phyloP scores from a whole-genome alignment of 2,888 invertebrate species.

The Macrophya annulata region DNA sequence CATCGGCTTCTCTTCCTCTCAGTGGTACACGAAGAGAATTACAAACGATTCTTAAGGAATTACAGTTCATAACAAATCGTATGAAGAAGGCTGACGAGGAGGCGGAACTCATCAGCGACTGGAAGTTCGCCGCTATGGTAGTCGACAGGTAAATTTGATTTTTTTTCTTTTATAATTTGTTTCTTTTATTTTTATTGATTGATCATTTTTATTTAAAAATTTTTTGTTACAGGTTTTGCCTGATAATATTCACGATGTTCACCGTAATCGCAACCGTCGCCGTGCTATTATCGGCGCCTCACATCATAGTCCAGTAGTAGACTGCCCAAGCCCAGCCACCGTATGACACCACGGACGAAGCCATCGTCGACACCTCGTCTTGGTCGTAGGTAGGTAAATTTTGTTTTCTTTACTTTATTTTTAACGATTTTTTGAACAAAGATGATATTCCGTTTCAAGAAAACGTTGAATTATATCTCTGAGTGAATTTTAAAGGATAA shows the following conservation, averaged over 20 bases:
- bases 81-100: constrained; percentile 98
- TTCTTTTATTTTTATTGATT: neutral
- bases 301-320: constrained; percentile 95
- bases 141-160: constrained; percentile 88
- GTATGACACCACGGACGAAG: constrained; percentile 69
- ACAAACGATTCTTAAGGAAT: constrained; percentile 94
- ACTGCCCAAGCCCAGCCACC: constrained; percentile 74
- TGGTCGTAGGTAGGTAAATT: constrained; percentile 64
- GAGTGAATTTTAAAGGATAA: neutral
- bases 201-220: neutral
- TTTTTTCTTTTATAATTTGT: neutral
- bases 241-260: constrained; percentile 97
- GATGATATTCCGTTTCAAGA: neutral
- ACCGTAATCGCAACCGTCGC: constrained; percentile 96
- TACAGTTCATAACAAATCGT: constrained; percentile 96
- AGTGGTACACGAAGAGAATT: constrained; percentile 91
- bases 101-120: constrained; percentile 95
- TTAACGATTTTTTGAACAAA: neutral
- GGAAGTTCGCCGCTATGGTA: constrained; percentile 99
- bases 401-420: too few species aligned
- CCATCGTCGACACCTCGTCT: constrained; percentile 64
- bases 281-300: constrained; percentile 95
- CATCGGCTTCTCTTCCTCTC: constrained; percentile 80
- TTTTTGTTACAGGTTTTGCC: constrained; percentile 87
- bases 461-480: neutral